A percentile compares a stretch with the other conserved stretches of the same genome.
phyloP scores from a whole-genome alignment of 2,888 invertebrate genomes.

The Aleiodes testaceus region DNA sequence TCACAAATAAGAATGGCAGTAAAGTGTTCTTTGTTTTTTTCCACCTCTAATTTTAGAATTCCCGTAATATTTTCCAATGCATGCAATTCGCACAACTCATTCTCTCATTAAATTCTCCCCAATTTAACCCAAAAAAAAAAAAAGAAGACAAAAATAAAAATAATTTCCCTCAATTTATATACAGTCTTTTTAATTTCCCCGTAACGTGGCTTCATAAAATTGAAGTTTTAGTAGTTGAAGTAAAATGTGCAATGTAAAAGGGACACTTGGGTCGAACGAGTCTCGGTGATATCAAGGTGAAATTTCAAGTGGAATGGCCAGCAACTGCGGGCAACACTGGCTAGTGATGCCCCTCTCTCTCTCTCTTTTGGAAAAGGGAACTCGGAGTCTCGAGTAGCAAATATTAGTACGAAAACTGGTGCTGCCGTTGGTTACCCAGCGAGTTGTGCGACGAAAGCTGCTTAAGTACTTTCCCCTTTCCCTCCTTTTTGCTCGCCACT shows the following conservation, averaged over 20 bases:
- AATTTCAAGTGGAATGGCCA: slow-evolving; percentile 25
- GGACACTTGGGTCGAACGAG: neutral
- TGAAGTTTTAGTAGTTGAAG: neutral
- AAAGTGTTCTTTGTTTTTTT: too few species aligned
- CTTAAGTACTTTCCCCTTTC: slow-evolving; percentile 64
- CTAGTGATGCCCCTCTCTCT: slow-evolving; percentile 4
- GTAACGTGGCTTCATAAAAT: too few species aligned
- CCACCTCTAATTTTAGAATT: too few species aligned
- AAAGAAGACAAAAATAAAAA: too few species aligned
- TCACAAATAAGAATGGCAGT: too few species aligned
- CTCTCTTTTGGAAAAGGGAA: slow-evolving; percentile 50
- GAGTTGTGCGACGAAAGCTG: slow-evolving; percentile 69
- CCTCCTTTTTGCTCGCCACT: slow-evolving; percentile 43
- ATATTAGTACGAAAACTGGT: slow-evolving; percentile 72
- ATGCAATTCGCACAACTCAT: too few species aligned
- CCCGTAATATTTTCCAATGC: too few species aligned
- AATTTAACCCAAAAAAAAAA: too few species aligned
- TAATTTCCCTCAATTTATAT: too few species aligned
- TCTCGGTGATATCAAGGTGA: neutral
- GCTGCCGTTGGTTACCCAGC: slow-evolving; percentile 54
- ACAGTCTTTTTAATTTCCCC: too few species aligned
- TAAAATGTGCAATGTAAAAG: neutral
- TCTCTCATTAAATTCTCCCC: too few species aligned
- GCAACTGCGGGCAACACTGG: slow-evolving; percentile 35
- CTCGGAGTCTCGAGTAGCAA: slow-evolving; percentile 69